Percentiles rank a stretch among this genome's conserved stretches.
Evolutionary conservation across 1,140 invertebrate species (phyloP).

Genomic region (Asobara japonica): DNA sequence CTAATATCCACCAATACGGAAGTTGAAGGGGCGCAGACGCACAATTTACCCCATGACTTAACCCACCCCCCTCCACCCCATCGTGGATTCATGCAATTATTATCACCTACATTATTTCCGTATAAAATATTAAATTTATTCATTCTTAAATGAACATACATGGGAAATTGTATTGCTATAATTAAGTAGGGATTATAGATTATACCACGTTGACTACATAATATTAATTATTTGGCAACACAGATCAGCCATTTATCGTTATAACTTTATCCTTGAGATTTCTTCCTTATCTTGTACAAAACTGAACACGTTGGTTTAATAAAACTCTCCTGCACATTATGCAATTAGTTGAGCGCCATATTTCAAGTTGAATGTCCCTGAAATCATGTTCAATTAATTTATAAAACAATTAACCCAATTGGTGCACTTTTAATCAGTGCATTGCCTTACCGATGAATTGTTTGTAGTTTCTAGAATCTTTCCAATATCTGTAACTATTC

Average conservation of each 20-base stretch:
- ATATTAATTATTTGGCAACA: neutral
- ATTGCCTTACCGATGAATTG: neutral
- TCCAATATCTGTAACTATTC: constrained; percentile 1
- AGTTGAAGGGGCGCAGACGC: neutral
- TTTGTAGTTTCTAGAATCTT: neutral
- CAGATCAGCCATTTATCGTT: neutral
- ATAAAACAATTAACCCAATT: neutral
- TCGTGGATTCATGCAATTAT: neutral
- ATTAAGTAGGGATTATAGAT: neutral
- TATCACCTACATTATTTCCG: neutral
- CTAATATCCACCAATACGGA: neutral
- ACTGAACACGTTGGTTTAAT: constrained; percentile 13
- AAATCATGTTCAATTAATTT: neutral
- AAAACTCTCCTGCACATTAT: neutral
- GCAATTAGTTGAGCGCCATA: neutral
- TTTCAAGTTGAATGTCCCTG: neutral
- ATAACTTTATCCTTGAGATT: neutral
- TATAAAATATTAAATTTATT: neutral
- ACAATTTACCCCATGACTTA: neutral
- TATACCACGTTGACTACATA: neutral
- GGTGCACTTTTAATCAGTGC: neutral
- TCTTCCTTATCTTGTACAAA: neutral
- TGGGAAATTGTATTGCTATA: neutral
- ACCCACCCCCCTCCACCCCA: neutral
- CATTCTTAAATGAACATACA: neutral